phyloP scores from a whole-genome alignment of 2,113 vertebrate species.

The Pionites leucogaster region DNA sequence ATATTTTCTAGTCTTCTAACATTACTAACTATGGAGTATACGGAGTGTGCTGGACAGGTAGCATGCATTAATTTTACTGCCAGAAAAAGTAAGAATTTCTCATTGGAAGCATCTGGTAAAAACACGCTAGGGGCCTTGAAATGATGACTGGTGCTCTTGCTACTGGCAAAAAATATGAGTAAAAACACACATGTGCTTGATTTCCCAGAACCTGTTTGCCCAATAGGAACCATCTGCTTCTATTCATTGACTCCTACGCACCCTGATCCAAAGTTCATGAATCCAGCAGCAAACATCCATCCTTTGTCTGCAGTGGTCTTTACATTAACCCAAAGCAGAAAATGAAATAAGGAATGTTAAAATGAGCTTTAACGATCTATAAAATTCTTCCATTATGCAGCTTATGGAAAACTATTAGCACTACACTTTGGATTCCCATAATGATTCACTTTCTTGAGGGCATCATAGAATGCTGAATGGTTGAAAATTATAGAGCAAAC shows the following conservation, averaged over 20 bases:
- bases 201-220: slow-evolving; percentile 5
- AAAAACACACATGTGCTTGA: background rate
- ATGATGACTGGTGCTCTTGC: background rate
- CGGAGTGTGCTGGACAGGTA: background rate
- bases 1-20: background rate
- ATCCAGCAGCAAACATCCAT: background rate
- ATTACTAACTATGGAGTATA: background rate
- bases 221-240: slow-evolving; percentile 32
- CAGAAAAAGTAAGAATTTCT: background rate
- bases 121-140: background rate
- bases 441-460: slow-evolving; percentile 21
- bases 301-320: background rate
- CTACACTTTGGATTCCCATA: background rate
- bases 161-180: background rate
- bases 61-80: background rate
- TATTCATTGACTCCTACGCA: background rate
- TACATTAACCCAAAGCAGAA: background rate
- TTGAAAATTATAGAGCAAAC: background rate
- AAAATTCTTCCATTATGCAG: background rate
- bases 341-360: background rate
- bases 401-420: slow-evolving; percentile 25
- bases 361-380: slow-evolving; percentile 12
- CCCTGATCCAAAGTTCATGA: background rate
- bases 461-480: slow-evolving; percentile 19
- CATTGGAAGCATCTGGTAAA: background rate